Evolutionary conservation across 2,888 invertebrate species (phyloP), one percentile per base, ranked within the genome.

Genomic region (Patella pellucida): DNA sequence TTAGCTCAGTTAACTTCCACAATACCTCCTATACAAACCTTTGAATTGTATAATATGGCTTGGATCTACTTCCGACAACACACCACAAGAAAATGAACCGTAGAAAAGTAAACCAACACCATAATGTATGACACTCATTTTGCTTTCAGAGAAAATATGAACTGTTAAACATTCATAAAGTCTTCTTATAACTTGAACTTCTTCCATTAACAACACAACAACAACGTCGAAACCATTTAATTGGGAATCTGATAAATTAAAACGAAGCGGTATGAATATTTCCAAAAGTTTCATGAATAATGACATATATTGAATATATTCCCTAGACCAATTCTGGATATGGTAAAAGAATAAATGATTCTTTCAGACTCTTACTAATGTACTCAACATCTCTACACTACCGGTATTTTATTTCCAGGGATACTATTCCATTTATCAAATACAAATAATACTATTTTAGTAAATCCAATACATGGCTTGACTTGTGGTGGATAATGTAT

Each of bases 41-140:
- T 11, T n/a, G 1, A 41, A 41, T 41, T 41, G 41, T 41, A 41
- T 9, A 16, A 71, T n/a, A 41, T 51, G 23, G 12, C 31, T 56
- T 50, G 73, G 74, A 51, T 68, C 72, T 19, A 78, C 72, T 62
- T 83, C 79, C 19, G 72, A 70, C 31, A 84, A 68, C 12, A 82
- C 76, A 27, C 78, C 77, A 2, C 83, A 41, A 12, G 72, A 76
- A 73, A 83, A 77, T 9, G 82, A 80, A 12, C 79, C 73, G 81
- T 89, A 89, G 56, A 87, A 85, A 23, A 82, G 31, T 2, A 88
- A 69, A 7, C 89, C 89, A 68, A 85, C 78, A n/a, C 82, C 15
- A 73, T 87, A 89, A 74, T 88, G 88, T 1, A 84, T 68, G 0
- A 87, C 19, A 74, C 87, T 88, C 84, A 89, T 89, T 69, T 83